Evolutionary conservation across 2,888 invertebrate genomes (phyloP).

Genomic region (Drosophila nigricruria): DNA sequence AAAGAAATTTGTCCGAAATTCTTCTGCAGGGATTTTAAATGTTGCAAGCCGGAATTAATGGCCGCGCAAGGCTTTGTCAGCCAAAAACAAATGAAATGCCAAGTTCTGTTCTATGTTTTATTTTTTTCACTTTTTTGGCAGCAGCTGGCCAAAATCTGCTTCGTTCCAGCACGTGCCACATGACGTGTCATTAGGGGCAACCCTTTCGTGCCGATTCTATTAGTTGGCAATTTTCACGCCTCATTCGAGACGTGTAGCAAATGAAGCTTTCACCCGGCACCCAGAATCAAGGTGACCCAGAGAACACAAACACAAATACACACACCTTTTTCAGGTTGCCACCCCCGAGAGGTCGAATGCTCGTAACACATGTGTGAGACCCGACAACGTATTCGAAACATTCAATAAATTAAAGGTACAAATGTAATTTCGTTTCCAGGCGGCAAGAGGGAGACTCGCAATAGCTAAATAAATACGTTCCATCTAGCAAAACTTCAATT

Average conservation of each 20-base stretch:
- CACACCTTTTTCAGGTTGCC: constrained; percentile 47
- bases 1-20: constrained; percentile 44
- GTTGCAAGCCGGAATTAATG: constrained; percentile 53
- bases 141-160: constrained; percentile 36
- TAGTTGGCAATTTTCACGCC: constrained; percentile 77
- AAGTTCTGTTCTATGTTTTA: neutral
- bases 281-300: constrained; percentile 55
- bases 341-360: constrained; percentile 29
- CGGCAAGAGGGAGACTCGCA: constrained; percentile 32
- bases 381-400: constrained; percentile 61
- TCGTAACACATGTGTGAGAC: constrained; percentile 29
- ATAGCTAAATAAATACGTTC: constrained; percentile 59
- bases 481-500: constrained; percentile 39
- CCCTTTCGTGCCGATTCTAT: constrained; percentile 62
- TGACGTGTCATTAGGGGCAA: constrained; percentile 52
- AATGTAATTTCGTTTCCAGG: constrained; percentile 72
- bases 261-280: constrained; percentile 53
- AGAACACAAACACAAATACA: constrained; percentile 12
- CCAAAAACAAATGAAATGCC: constrained; percentile 54
- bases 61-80: constrained; percentile 22
- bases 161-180: constrained; percentile 45
- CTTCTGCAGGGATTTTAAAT: constrained; percentile 42
- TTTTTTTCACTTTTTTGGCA: constrained; percentile 17
- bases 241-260: constrained; percentile 41
- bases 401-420: constrained; percentile 79